phyloP scores from a whole-genome alignment of 2,113 vertebrate genomes.

The Eulemur rufifrons region DNA sequence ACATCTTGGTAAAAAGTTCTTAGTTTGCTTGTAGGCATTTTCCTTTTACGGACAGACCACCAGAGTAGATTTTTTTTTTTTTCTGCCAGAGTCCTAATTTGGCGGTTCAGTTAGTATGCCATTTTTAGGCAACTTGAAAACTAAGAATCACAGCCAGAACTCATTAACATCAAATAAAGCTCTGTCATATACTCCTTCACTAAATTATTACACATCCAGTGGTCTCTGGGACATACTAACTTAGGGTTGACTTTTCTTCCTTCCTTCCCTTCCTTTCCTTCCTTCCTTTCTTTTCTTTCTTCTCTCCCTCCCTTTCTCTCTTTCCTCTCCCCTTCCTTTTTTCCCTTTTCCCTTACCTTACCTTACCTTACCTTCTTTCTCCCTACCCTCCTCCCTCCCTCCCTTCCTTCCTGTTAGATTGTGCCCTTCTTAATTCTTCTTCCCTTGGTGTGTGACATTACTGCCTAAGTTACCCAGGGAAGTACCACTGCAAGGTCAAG shows the following conservation, averaged over 20 bases:
- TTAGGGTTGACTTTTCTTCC: neutral
- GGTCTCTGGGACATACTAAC: conserved; percentile 17
- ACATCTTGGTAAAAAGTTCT: neutral
- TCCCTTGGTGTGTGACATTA: neutral
- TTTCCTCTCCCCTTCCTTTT: too few relatives aligned
- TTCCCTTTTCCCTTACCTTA: too few relatives aligned
- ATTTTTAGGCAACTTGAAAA: conserved; percentile 42
- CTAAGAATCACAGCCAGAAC: conserved; percentile 30
- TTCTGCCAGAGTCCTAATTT: conserved; percentile 30
- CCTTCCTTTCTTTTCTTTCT: too few relatives aligned
- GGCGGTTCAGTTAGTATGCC: neutral
- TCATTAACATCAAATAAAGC: conserved; percentile 3
- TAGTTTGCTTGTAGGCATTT: conserved; percentile 42
- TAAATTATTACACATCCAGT: neutral
- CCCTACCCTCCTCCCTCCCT: too few relatives aligned
- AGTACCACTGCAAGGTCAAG: neutral
- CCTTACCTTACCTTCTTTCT: neutral
- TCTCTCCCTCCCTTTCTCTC: too few relatives aligned
- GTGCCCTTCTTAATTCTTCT: neutral
- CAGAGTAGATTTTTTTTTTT: neutral
- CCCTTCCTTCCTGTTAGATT: neutral
- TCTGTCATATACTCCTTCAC: neutral
- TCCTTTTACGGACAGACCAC: conserved; percentile 27
- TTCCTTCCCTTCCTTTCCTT: neutral
- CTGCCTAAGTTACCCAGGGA: neutral